phyloP scores from a whole-genome alignment of 1,140 invertebrate genomes.

The Aradophagus sp. region DNA sequence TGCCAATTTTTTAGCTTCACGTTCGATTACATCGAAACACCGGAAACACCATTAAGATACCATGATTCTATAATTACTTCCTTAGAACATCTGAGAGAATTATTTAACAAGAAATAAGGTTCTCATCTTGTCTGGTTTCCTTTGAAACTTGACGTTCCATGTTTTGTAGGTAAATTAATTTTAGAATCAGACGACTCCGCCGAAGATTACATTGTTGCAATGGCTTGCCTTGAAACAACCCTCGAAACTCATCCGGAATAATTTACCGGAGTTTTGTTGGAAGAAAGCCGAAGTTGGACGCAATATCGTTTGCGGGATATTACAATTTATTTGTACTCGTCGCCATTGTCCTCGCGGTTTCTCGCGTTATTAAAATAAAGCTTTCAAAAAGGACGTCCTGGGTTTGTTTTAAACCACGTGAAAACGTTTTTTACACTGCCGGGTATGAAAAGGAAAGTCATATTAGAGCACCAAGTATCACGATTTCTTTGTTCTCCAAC shows the following conservation, averaged over 20 bases:
- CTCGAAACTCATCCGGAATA: no score
- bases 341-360: constrained; percentile 51
- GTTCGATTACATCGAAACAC: no score
- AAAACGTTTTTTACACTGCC: no score
- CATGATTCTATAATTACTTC: constrained; percentile 21
- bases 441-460: no score
- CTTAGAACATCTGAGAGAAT: constrained; percentile 12
- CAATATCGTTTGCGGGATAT: constrained; percentile 16
- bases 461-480: no score
- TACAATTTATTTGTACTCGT: constrained; percentile 29
- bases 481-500: no score
- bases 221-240: no score
- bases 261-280: constrained; percentile 2
- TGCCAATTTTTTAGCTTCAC: no score
- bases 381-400: no score
- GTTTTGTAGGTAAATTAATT: constrained; percentile 29
- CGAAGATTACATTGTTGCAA: no score
- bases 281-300: constrained; percentile 2
- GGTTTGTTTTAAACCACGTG: no score
- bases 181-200: constrained; percentile 6
- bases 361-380: constrained; percentile 65
- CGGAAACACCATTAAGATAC: constrained; percentile 6
- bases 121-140: constrained; percentile 11
- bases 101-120: constrained; percentile 20
- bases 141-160: constrained; percentile 14